Base-by-base conservation (phyloP, 2,113 vertebrate species). In the Seriola rivoliana region DNA sequence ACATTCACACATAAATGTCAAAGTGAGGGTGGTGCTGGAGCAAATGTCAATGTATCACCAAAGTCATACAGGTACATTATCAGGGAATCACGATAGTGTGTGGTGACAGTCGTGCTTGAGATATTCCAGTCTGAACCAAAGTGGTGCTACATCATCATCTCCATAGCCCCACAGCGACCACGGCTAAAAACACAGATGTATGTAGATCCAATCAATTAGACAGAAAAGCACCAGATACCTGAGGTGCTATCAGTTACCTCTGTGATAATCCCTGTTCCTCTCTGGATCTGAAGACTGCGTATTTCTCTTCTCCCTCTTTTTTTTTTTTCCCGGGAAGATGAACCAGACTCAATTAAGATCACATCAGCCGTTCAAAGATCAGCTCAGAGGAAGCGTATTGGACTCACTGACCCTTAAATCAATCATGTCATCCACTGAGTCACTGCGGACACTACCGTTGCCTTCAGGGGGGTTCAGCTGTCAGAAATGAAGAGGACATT, bases 281-380 rank as follows among this genome's bases (percentile, higher is more conserved):
- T 63, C 66, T 14, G 57, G 50, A 59, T 66, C 67, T 29, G 46
- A 55, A 71, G 54, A 23, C 75, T 71, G 40, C 34, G n/a, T 6
- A 12, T 50, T 52, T 73, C 66, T 69, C 55, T 34, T 16, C 40
- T 67, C 57, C 14, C 55, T 36, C 64, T 59, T 42, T 73, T 68
- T 64, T 57, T 71, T 68, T 80, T 72, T 80, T 42, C 36, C 74
- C 32, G 67, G 32, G 60, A 83, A 72, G 73, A 84, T 75, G 83
- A 84, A 90, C 86, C 78, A 82, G 88, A 94, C 87, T 90, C 90
- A 92, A 92, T 94, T 92, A 93, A 93, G 89, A 93, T 93, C 87
- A 78, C 86, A 93, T 91, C 91, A 85, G 73, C 58, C 59, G 19
- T 76, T 91, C 85, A 82, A 85, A 80, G 78, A 85, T 83, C 59